A percentile compares a stretch with the other conserved stretches of the same genome.
phyloP scores from a whole-genome alignment of 2,797 vertebrate genomes.

The Chloroceryle amazona region DNA sequence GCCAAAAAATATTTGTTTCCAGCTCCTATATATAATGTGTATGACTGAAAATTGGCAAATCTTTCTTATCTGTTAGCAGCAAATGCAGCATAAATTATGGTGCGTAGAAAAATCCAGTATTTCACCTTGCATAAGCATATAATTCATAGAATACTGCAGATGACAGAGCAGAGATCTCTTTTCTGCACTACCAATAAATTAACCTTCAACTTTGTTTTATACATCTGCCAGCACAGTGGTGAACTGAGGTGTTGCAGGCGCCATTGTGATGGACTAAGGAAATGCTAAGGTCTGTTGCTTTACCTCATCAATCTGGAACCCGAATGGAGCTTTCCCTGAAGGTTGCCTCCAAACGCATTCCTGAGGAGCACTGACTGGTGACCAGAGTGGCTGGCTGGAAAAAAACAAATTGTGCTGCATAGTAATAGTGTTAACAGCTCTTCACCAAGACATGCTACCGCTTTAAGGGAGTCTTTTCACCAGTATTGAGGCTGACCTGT shows the following conservation, averaged over 20 bases:
- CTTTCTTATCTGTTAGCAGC: neutral
- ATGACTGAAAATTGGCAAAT: neutral
- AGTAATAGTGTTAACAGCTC: conserved; percentile 14
- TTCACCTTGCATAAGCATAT: conserved; percentile 48
- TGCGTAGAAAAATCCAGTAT: neutral
- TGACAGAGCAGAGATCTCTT: neutral
- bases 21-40: neutral
- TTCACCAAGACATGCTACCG: neutral
- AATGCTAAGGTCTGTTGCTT: conserved; percentile 78
- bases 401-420: neutral
- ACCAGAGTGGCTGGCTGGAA: conserved; percentile 39
- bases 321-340: conserved; percentile 66
- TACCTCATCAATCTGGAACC: conserved; percentile 81
- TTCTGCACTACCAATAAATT: conserved; percentile 55
- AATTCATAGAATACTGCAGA: conserved; percentile 27
- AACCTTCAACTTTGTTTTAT: conserved; percentile 50
- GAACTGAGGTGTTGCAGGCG: conserved; percentile 73
- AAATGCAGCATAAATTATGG: neutral
- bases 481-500: neutral
- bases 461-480: neutral
- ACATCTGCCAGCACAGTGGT: conserved; percentile 65
- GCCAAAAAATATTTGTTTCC: neutral
- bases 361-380: conserved; percentile 78
- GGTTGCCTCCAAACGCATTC: conserved; percentile 76
- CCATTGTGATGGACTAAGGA: conserved; percentile 71